Evolutionary conservation across 2,888 invertebrate species (phyloP), one percentile per base, ranked within the genome.

Genomic region (Amitus sp.): DNA sequence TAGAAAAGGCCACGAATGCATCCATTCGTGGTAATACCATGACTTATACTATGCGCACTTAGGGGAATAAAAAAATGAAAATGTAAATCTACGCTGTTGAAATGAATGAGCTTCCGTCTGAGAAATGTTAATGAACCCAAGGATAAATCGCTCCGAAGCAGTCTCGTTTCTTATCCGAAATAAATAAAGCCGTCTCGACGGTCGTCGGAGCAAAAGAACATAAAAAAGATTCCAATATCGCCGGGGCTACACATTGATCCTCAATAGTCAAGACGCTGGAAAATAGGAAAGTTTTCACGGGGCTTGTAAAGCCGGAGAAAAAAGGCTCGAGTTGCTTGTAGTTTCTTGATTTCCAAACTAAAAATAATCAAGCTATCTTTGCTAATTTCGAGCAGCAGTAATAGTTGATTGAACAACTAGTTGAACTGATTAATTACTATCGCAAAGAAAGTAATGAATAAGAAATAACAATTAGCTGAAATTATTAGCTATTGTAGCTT

Each of bases 141-240:
- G 30, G n/a, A 30, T 30, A 30, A 30, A 30, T 30, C 30, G 30
- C 30, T 30, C 2, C 30, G 23, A 7, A 30, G 30, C n/a, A 23
- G 43, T 19, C 23, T 45, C 33, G 17, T 45, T 45, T 27, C 27
- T 27, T 20, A 45, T 45, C 15, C 33, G 17, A 30, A 15, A 18
- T 46, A 46, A 46, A 46, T 46, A 46, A 30, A 46, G 46, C 33
- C 18, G 46, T 46, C 46, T 45, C 30, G 46, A 46, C 46, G 45
- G 17, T 17, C 42, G n/a, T n/a, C 42, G 43, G 15, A 13, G 46
- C 18, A 18, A 39, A 39, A 39, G 39, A 7, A 18, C 13, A 13
- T 6, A 39, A 15, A 18, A 39, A 17, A 39, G 15, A 39, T 23
- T 34, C 13, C 34, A 34, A 34, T 34, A 34, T 34, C 34, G 12